These are phyloP conservation scores for Conus canariensis DNA, from an alignment of 2,888 invertebrate species.

Conservation along the genomic window DNA sequence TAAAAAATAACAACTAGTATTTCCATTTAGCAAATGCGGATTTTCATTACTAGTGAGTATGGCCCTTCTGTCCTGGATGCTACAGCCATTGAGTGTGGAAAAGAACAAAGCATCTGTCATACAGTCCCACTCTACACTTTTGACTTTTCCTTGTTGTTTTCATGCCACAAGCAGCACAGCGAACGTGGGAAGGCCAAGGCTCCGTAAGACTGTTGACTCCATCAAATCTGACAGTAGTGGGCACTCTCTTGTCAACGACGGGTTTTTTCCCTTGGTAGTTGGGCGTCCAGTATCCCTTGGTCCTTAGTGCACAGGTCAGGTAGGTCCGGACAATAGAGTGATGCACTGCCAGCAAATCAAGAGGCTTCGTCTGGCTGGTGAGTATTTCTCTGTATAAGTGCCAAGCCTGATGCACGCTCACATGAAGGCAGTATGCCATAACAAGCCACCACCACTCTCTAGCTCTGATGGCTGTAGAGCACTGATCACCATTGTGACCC, in stretches of 20 bases:
- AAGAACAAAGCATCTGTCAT: background rate
- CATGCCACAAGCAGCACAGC: background rate
- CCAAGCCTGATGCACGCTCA: background rate
- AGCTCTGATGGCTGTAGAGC: background rate
- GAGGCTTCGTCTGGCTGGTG: too few relatives aligned
- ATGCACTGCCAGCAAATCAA: too few relatives aligned
- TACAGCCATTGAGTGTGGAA: background rate
- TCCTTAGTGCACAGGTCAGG: too few relatives aligned
- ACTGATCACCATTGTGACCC: background rate
- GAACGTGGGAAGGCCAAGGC: background rate
- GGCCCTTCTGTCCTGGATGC: too few relatives aligned
- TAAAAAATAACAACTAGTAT: too few relatives aligned
- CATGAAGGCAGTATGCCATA: background rate
- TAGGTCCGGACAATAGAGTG: too few relatives aligned
- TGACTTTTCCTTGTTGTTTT: background rate
- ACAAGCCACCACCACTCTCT: background rate
- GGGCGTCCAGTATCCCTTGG: background rate
- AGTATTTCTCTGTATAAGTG: background rate
- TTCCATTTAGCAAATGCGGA: too few relatives aligned
- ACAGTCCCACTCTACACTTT: background rate
- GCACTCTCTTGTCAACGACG: constrained; percentile 2
- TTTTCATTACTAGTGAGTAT: too few relatives aligned
- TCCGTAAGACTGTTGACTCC: background rate
- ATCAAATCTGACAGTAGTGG: background rate
- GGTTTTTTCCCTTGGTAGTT: background rate